phyloP scores from a whole-genome alignment of 1,140 invertebrate genomes.

The Drosophila orosa region DNA sequence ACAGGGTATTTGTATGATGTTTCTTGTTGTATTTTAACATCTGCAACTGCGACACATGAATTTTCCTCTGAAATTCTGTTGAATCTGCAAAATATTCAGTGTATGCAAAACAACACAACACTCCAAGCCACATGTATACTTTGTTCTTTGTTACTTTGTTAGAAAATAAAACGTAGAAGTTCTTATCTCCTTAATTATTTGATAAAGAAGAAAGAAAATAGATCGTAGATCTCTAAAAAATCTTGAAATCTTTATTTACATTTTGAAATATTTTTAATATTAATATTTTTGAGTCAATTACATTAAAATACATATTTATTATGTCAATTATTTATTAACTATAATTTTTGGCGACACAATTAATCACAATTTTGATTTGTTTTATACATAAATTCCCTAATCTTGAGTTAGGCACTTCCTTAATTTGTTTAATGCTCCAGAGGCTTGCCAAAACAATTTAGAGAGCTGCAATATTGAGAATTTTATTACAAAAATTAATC shows the following conservation, averaged over 20 bases:
- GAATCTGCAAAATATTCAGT: not conserved
- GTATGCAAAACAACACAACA: no score
- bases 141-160: no score
- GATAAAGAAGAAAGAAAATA: no score
- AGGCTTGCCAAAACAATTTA: constrained; percentile 5
- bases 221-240: no score
- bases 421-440: not conserved
- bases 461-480: constrained; percentile 1
- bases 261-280: not conserved
- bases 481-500: not conserved
- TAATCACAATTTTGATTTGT: not conserved
- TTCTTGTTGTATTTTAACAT: not conserved
- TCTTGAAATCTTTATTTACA: not conserved
- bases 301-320: not conserved
- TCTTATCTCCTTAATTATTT: not conserved
- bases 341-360: not conserved
- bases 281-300: no score
- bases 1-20: not conserved
- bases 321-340: not conserved
- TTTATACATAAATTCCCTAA: not conserved
- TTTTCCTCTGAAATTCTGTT: not conserved
- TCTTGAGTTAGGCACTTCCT: not conserved
- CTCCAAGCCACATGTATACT: no score
- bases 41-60: not conserved
- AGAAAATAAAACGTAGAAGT: no score